These are phyloP conservation scores for Xestoiulus laeticollis DNA, from an alignment of 2,888 invertebrate species.

Conservation along the genomic window DNA sequence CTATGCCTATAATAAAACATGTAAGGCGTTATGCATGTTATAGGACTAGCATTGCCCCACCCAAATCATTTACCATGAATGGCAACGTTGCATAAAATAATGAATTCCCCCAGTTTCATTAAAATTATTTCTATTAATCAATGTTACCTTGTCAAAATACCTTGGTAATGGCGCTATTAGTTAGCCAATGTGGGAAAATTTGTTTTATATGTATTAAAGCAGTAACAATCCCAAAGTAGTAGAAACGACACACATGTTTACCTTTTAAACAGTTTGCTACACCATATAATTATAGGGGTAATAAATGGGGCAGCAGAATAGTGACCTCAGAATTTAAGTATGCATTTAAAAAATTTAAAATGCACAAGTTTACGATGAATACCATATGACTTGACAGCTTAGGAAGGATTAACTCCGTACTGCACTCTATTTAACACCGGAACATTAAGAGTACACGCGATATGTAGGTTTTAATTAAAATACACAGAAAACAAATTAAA, in stretches of 20 bases:
- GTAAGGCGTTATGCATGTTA: neutral
- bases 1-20: neutral
- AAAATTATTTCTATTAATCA: neutral
- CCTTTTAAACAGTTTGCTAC: no score
- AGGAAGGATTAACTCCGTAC: neutral
- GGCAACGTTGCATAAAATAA: neutral
- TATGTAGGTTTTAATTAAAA: neutral
- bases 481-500: neutral
- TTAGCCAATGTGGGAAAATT: no score
- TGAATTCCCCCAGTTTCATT: neutral
- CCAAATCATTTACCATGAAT: neutral
- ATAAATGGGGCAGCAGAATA: no score
- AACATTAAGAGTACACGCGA: neutral
- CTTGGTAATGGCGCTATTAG: neutral
- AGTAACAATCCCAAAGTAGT: no score
- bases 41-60: neutral
- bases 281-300: no score
- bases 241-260: no score
- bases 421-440: neutral
- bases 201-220: no score
- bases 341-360: no score
- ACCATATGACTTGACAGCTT: neutral
- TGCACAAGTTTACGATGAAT: neutral
- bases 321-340: no score
- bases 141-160: neutral